Evolutionary conservation across 2,113 vertebrate genomes (phyloP).

Genomic region (Cephalophus harveyi): DNA sequence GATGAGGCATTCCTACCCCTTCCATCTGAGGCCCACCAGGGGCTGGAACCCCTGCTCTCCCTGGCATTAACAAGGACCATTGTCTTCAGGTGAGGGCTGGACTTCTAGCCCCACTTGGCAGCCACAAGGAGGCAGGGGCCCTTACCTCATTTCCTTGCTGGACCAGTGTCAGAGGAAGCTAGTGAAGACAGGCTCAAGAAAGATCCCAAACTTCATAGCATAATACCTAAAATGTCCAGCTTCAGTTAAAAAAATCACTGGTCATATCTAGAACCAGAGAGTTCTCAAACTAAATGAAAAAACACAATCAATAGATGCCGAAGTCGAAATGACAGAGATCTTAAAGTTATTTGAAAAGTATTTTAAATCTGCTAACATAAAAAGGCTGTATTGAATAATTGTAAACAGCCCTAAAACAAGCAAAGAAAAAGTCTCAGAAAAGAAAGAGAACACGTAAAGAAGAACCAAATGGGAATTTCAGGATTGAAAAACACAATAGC

Average conservation of each 20-base stretch:
- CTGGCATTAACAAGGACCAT: fast-evolving
- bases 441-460: not conserved
- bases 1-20: not conserved
- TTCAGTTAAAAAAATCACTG: not conserved
- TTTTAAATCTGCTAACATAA: not conserved
- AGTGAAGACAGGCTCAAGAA: not conserved
- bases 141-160: too few relatives aligned
- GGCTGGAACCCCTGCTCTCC: not conserved
- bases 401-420: not conserved
- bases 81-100: not conserved
- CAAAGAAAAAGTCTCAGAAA: not conserved
- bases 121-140: not conserved
- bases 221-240: not conserved
- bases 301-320: not conserved
- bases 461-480: not conserved
- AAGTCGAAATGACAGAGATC: not conserved
- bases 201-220: not conserved
- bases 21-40: too few relatives aligned
- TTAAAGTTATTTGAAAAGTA: not conserved
- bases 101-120: not conserved
- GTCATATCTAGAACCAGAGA: not conserved
- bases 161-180: not conserved
- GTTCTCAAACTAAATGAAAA: not conserved
- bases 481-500: not conserved
- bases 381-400: not conserved